A percentile compares a stretch with the other conserved stretches of the same genome.
phyloP scores from a whole-genome alignment of 2,888 invertebrate genomes.

The Merodon equestris region DNA sequence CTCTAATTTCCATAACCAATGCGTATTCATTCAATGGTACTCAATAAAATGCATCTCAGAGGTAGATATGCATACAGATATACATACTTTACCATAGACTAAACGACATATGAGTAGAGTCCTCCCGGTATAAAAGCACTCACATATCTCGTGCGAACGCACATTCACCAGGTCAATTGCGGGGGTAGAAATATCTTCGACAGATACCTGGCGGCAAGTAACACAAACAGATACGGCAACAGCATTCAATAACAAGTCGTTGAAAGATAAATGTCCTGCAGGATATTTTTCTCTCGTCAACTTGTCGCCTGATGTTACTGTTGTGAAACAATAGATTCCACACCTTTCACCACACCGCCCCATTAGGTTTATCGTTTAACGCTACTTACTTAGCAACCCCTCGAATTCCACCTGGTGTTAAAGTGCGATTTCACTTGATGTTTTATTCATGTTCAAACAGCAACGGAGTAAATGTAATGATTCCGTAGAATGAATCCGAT shows the following conservation, averaged over 20 bases:
- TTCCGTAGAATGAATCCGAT: no score
- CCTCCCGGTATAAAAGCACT: not conserved
- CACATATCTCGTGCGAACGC: conserved; percentile 5
- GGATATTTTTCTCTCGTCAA: conserved; percentile 58
- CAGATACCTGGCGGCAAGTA: not conserved
- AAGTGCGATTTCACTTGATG: conserved; percentile 51
- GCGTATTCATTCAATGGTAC: conserved; percentile 29
- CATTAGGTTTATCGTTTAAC: no score
- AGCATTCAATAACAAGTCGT: conserved; percentile 47
- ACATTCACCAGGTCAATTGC: conserved; percentile 17
- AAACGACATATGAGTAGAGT: no score
- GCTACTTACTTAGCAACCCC: conserved; percentile 29
- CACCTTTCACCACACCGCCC: conserved; percentile 2
- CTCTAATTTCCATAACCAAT: conserved; percentile 20
- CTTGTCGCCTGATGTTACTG: conserved; percentile 40
- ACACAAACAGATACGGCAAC: conserved; percentile 16
- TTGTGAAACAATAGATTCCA: conserved; percentile 34
- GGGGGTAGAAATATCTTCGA: no score
- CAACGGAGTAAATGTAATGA: not conserved
- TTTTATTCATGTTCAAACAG: conserved; percentile 52
- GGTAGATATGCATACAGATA: no score
- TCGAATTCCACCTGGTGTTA: conserved; percentile 44
- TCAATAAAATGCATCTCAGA: conserved; percentile 50
- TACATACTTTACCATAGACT: no score
- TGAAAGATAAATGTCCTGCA: conserved; percentile 59